A percentile compares a stretch with the other conserved stretches of the same genome.
phyloP scores from a whole-genome alignment of 2,888 invertebrate species.

The Calephelis perditalis region DNA sequence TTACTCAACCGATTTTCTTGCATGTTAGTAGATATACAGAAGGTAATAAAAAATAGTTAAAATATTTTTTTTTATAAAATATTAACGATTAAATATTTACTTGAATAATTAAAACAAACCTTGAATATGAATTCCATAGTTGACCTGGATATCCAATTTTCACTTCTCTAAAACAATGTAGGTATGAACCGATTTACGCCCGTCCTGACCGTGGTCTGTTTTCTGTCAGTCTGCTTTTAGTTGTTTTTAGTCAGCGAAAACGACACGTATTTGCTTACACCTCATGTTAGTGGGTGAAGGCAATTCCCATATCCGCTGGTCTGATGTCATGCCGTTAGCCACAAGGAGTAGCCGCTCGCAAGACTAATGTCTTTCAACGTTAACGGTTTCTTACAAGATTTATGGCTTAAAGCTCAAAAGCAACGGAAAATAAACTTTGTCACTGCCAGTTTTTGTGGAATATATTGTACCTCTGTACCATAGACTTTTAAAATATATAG shows the following conservation, averaged over 20 bases:
- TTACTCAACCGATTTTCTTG: no score
- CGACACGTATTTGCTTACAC: conserved; percentile 29
- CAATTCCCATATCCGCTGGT: conserved; percentile 62
- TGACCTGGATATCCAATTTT: neutral
- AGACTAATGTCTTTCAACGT: conserved; percentile 21
- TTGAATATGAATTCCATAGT: neutral
- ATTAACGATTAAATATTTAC: neutral
- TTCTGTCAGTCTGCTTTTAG: conserved; percentile 55
- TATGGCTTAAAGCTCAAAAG: conserved; percentile 17
- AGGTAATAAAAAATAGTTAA: no score
- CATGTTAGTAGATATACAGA: no score
- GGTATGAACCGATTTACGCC: conserved; percentile 17
- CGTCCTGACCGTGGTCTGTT: conserved; percentile 41
- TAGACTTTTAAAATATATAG: no score
- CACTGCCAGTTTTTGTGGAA: conserved; percentile 1
- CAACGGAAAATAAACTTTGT: neutral
- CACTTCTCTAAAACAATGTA: conserved; percentile 11
- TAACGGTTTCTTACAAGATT: conserved; percentile 25
- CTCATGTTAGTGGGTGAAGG: conserved; percentile 63
- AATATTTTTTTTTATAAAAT: no score
- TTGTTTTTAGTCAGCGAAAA: conserved; percentile 51
- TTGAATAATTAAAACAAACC: neutral
- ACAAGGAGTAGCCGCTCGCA: conserved; percentile 39
- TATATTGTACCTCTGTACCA: no score
- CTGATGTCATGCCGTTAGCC: conserved; percentile 63